Evolutionary conservation across 2,888 invertebrate genomes (phyloP).

Genomic region (Asteroscopus sphinx): DNA sequence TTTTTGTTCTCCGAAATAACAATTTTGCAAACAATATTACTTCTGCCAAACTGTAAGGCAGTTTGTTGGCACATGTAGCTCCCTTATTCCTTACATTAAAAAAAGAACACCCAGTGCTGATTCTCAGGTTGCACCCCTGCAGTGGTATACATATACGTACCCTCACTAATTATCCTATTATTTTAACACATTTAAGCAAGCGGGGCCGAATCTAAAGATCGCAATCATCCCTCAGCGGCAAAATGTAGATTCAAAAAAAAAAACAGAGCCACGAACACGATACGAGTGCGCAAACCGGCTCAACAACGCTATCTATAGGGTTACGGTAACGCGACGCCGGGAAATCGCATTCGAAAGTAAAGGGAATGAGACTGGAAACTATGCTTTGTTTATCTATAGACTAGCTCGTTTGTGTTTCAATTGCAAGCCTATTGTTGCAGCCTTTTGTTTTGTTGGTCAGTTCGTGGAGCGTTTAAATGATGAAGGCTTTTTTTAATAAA

Average conservation of each 20-base stretch:
- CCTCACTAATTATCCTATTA: too few relatives aligned
- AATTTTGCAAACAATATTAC: too few relatives aligned
- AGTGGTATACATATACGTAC: too few relatives aligned
- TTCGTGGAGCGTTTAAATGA: constrained; percentile 39
- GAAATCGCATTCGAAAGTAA: constrained; percentile 73
- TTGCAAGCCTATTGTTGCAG: constrained; percentile 55
- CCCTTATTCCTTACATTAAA: too few relatives aligned
- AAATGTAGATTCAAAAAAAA: constrained; percentile 57
- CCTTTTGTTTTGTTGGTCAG: constrained; percentile 46
- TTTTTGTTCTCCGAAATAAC: too few relatives aligned
- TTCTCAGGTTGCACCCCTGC: too few relatives aligned
- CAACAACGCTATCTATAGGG: constrained; percentile 66
- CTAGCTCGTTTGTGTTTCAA: constrained; percentile 58
- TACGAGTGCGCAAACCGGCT: constrained; percentile 61
- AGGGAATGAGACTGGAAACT: constrained; percentile 67
- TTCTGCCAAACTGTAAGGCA: too few relatives aligned
- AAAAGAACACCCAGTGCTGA: too few relatives aligned
- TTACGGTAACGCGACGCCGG: constrained; percentile 72
- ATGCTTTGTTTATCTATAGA: constrained; percentile 62
- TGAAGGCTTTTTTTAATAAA: constrained; percentile 43
- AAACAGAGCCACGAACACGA: constrained; percentile 61
- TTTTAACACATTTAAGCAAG: too few relatives aligned
- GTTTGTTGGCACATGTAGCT: too few relatives aligned
- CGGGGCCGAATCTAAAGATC: too few relatives aligned
- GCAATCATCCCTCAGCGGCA: constrained; percentile 4